Evolutionary conservation across 2,888 invertebrate species (phyloP).

Genomic region (Drosophila emarginata): DNA sequence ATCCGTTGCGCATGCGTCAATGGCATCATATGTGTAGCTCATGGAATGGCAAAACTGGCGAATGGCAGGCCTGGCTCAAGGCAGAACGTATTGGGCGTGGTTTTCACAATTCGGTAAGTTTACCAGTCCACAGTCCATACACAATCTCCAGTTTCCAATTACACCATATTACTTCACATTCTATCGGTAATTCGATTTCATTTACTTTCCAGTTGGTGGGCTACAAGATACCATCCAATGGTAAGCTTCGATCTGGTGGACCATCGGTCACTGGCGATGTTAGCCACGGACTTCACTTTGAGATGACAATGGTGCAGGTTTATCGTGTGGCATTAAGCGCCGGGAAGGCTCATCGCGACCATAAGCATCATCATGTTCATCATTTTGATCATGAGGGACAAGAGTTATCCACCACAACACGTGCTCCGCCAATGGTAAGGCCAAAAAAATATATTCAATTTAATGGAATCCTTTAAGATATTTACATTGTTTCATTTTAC

Average conservation of each 20-base stretch:
- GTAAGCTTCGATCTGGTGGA: conserved; percentile 88
- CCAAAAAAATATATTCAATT: neutral
- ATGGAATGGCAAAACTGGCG: conserved; percentile 94
- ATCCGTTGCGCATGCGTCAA: conserved; percentile 86
- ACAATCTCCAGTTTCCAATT: conserved; percentile 25
- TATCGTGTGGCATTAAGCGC: conserved; percentile 92
- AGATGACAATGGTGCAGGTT: conserved; percentile 90
- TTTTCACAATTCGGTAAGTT: conserved; percentile 91
- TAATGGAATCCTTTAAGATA: neutral
- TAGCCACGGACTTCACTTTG: conserved; percentile 83
- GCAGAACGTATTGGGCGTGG: conserved; percentile 93
- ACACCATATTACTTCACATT: conserved; percentile 3
- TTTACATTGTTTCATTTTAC: neutral
- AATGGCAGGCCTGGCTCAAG: conserved; percentile 95
- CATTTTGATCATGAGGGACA: conserved; percentile 90
- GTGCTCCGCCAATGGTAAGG: conserved; percentile 82
- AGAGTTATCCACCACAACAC: conserved; percentile 84
- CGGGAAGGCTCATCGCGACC: conserved; percentile 93
- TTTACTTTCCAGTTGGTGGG: conserved; percentile 86
- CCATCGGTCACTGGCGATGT: conserved; percentile 80
- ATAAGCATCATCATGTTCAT: conserved; percentile 93
- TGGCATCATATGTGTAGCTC: conserved; percentile 95
- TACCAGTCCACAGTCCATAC: neutral
- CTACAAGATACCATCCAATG: conserved; percentile 89
- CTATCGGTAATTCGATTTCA: neutral